A percentile compares a stretch with the other conserved stretches of the same genome.
Evolutionary conservation across 2,888 invertebrate species (phyloP).

Genomic region (Conistra vaccinii): DNA sequence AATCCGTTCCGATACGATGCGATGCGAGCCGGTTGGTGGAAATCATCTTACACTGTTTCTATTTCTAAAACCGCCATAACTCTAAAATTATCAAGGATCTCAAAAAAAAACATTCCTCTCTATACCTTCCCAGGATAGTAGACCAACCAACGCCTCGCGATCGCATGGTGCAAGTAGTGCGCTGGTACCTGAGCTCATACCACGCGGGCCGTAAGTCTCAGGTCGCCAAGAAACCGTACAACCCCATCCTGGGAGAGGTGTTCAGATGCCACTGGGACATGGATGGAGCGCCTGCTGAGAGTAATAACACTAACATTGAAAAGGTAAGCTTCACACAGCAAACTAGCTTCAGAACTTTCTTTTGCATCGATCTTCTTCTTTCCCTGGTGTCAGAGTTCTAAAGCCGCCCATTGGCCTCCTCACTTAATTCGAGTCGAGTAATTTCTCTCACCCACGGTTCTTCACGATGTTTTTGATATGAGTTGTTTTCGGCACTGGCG

Average conservation of each 20-base stretch:
- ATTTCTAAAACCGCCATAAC: background rate
- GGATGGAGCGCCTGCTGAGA: constrained; percentile 76
- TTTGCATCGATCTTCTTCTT: background rate
- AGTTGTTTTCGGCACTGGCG: background rate
- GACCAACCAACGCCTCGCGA: constrained; percentile 96
- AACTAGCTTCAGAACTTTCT: background rate
- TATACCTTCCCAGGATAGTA: constrained; percentile 93
- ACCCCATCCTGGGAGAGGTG: constrained; percentile 99
- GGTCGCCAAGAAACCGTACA: constrained; percentile 99
- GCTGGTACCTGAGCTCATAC: constrained; percentile 99
- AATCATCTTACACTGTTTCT: too few relatives aligned
- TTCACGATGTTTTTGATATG: too few relatives aligned
- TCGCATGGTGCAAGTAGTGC: constrained; percentile 97
- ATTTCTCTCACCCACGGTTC: too few relatives aligned
- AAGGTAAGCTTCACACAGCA: constrained; percentile 77
- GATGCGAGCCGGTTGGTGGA: too few relatives aligned
- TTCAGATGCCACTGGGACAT: constrained; percentile 97
- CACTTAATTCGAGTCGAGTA: too few relatives aligned
- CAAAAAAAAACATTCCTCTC: too few relatives aligned
- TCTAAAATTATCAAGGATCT: background rate
- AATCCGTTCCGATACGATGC: too few relatives aligned
- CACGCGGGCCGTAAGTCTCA: constrained; percentile 99
- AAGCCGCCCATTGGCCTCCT: too few relatives aligned
- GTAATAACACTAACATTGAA: constrained; percentile 66
- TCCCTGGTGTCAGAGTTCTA: too few relatives aligned